Evolutionary conservation across 2,888 invertebrate genomes (phyloP).

Genomic region (Masnerella sp.): DNA sequence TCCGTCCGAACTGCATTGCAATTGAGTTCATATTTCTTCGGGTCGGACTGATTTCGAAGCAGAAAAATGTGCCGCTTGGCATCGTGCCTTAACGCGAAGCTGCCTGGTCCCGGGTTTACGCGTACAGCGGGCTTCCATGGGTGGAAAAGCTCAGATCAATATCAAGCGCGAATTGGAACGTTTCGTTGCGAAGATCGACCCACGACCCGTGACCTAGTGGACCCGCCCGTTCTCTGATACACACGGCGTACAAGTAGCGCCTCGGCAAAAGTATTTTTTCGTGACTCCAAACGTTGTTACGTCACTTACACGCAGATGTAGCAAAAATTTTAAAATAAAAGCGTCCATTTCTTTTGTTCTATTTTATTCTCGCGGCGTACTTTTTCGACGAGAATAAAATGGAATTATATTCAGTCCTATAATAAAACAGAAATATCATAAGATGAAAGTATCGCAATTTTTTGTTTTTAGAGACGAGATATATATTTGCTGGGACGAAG

Average conservation of each 20-base stretch:
- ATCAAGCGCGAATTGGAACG: constrained; percentile 74
- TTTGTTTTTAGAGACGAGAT: too few species aligned
- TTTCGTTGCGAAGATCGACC: constrained; percentile 75
- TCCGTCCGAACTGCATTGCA: constrained; percentile 30
- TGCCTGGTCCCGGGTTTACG: constrained; percentile 55
- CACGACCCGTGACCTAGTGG: constrained; percentile 77
- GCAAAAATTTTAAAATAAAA: too few species aligned
- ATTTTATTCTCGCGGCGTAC: too few species aligned
- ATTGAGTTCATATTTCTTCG: constrained; percentile 49
- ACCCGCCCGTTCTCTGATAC: constrained; percentile 70
- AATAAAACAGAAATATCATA: too few species aligned
- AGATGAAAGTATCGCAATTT: too few species aligned
- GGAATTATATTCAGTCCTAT: too few species aligned
- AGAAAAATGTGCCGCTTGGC: constrained; percentile 59
- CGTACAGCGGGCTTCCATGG: constrained; percentile 62
- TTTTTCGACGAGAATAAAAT: too few species aligned
- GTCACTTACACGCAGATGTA: too few species aligned
- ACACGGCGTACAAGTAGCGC: constrained; percentile 56
- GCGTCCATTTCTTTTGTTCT: too few species aligned
- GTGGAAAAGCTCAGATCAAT: constrained; percentile 73
- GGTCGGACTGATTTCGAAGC: constrained; percentile 37
- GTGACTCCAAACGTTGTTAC: constrained; percentile 24
- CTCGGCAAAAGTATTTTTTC: constrained; percentile 33
- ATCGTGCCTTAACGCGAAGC: constrained; percentile 46
- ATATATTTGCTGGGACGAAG: too few species aligned